Evolutionary conservation across 2,113 vertebrate genomes (phyloP), one percentile per base, ranked within the genome.

Genomic region (Albula glossodonta): DNA sequence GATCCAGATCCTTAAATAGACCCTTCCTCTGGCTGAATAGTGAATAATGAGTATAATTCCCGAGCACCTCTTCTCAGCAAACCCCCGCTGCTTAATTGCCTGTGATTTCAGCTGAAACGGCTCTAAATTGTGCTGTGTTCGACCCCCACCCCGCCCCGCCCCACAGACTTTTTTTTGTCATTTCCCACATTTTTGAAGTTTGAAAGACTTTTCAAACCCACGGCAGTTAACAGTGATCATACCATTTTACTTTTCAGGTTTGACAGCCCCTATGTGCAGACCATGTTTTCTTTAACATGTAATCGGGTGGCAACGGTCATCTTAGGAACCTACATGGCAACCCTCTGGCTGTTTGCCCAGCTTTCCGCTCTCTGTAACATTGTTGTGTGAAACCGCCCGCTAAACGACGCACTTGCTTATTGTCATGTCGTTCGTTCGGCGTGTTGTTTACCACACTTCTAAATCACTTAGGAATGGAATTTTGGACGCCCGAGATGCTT

Each of bases 41-140:
- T 74, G 70, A 74, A 2, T 74, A 74, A 74, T 74, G 70, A n/a
- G 63, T n/a, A n/a, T 74, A 74, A 74, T 74, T 31, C n/a, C 70
- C 1, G 5, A 74, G n/a, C 60, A 17, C 60, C 70, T 6, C 63
- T 70, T 22, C n/a, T 4, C 2, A n/a, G 17, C 10, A 7, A 66
- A 81, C 41, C 60, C 86, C 78, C 70, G 56, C 80, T 83, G 80
- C 74, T 86, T 89, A 87, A 87, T 86, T 89, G 89, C 80, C 86
- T 78, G 83, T 81, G 84, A 83, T 85, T 86, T 88, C 66, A 70
- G 74, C 53, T 82, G 80, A 88, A 51, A 57, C 19, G 22, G 77
- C n/a, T 84, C 19, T 83, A 66, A 85, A 70, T 17, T n/a, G 63
- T 56, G 53, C 53, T 89, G 60, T 51, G 63, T 50, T 74, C 52